Evolutionary conservation across 2,113 vertebrate genomes (phyloP).

Genomic region (Trichomycterus rosablanca): DNA sequence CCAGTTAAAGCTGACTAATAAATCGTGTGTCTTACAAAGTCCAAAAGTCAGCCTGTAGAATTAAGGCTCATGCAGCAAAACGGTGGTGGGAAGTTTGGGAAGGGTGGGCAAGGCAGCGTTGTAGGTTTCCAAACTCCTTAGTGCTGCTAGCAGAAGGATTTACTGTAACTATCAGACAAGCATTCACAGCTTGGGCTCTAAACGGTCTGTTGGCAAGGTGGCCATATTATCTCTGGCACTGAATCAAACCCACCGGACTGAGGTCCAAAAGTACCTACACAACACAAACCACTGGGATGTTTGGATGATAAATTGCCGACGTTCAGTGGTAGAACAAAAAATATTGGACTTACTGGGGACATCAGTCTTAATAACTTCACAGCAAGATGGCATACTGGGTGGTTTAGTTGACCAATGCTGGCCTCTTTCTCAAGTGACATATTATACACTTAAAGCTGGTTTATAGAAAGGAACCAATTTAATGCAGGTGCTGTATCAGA

Average conservation of each 20-base stretch:
- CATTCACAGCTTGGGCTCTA: conserved; percentile 69
- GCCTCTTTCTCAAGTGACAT: conserved; percentile 58
- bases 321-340: conserved; percentile 71
- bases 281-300: conserved; percentile 68
- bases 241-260: conserved; percentile 71
- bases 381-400: conserved; percentile 61
- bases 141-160: conserved; percentile 68
- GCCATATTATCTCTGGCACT: conserved; percentile 72
- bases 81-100: conserved; percentile 37
- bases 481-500: conserved; percentile 60
- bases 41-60: conserved; percentile 26
- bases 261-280: conserved; percentile 73
- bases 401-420: conserved; percentile 61
- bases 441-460: conserved; percentile 39
- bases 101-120: conserved; percentile 45
- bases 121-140: conserved; percentile 71
- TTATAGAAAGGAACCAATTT: conserved; percentile 54
- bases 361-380: conserved; percentile 73
- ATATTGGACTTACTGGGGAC: conserved; percentile 66
- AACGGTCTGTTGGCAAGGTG: conserved; percentile 64
- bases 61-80: conserved; percentile 45
- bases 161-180: conserved; percentile 76
- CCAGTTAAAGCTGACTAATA: conserved; percentile 20
- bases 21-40: conserved; percentile 2
- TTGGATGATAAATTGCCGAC: conserved; percentile 75